phyloP scores from a whole-genome alignment of 2,888 invertebrate species.

The Ceriagrion tenellum region DNA sequence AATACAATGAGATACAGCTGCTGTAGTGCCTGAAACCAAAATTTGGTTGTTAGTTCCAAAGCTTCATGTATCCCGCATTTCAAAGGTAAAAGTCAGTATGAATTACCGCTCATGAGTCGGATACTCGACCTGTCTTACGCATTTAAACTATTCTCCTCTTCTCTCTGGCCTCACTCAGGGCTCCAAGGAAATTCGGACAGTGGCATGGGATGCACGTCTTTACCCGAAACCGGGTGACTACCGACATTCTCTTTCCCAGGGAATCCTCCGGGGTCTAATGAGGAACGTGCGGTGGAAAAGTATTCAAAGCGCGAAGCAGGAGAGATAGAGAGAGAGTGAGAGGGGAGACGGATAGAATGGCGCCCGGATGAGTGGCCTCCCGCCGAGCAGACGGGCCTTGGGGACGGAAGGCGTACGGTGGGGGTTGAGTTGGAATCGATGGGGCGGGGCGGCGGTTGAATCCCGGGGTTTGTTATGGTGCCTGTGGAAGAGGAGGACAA shows the following conservation, averaged over 20 bases:
- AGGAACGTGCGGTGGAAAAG: constrained; percentile 3
- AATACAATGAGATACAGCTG: no score
- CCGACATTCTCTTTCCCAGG: background rate
- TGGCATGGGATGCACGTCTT: background rate
- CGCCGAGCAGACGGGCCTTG: background rate
- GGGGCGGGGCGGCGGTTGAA: background rate
- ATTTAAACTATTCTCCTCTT: background rate
- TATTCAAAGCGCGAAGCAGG: background rate
- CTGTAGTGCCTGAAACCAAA: no score
- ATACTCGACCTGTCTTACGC: no score
- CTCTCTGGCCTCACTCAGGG: background rate
- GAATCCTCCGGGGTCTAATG: constrained; percentile 18
- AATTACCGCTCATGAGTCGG: no score
- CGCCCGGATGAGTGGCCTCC: background rate
- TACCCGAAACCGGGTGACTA: background rate
- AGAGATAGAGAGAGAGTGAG: background rate
- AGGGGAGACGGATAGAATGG: background rate
- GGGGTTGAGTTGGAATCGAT: background rate
- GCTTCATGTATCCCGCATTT: no score
- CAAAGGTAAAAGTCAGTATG: no score
- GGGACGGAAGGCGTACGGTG: background rate
- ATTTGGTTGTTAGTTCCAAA: no score
- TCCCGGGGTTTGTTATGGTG: background rate
- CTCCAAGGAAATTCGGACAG: background rate
- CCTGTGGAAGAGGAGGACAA: no score